phyloP scores from a whole-genome alignment of 1,140 invertebrate genomes.

The Aphelinus atriplicis region DNA sequence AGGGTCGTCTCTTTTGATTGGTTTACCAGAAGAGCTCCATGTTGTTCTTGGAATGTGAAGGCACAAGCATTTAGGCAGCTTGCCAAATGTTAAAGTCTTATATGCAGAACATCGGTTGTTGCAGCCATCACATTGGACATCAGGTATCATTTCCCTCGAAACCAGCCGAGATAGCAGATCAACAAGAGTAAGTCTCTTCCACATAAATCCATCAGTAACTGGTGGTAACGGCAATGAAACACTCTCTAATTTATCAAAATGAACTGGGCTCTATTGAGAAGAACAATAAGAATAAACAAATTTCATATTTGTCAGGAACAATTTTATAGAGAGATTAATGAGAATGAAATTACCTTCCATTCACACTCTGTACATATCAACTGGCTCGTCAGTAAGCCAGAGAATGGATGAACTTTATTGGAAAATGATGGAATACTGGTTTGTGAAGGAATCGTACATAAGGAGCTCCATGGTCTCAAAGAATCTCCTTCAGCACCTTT shows the following conservation, averaged over 20 bases:
- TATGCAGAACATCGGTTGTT: slow-evolving; percentile 65
- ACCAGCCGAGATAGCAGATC: slow-evolving; percentile 84
- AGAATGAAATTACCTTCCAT: slow-evolving; percentile 71
- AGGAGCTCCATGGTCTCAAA: slow-evolving; percentile 56
- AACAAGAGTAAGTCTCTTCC: slow-evolving; percentile 70
- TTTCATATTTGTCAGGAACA: not conserved
- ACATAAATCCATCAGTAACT: slow-evolving; percentile 64
- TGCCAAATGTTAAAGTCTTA: slow-evolving; percentile 87
- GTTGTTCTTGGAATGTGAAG: slow-evolving; percentile 88
- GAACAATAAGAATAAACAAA: slow-evolving; percentile 28
- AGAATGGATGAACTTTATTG: slow-evolving; percentile 72
- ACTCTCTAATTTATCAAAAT: slow-evolving; percentile 91
- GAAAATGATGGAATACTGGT: slow-evolving; percentile 47
- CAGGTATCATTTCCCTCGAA: slow-evolving; percentile 82
- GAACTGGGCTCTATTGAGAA: slow-evolving; percentile 76
- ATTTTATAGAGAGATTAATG: slow-evolving; percentile 22
- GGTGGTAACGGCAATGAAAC: slow-evolving; percentile 80
- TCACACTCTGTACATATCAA: slow-evolving; percentile 83
- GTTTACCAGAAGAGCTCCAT: slow-evolving; percentile 79
- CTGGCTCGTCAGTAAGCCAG: slow-evolving; percentile 85
- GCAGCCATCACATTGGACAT: slow-evolving; percentile 86
- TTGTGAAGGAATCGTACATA: slow-evolving; percentile 53
- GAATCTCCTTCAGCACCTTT: slow-evolving; percentile 43
- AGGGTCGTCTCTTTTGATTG: slow-evolving; percentile 85
- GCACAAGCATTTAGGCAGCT: slow-evolving; percentile 85